Conservation (phyloP, 2,888 invertebrate species). For the Aromia moschata region DNA sequence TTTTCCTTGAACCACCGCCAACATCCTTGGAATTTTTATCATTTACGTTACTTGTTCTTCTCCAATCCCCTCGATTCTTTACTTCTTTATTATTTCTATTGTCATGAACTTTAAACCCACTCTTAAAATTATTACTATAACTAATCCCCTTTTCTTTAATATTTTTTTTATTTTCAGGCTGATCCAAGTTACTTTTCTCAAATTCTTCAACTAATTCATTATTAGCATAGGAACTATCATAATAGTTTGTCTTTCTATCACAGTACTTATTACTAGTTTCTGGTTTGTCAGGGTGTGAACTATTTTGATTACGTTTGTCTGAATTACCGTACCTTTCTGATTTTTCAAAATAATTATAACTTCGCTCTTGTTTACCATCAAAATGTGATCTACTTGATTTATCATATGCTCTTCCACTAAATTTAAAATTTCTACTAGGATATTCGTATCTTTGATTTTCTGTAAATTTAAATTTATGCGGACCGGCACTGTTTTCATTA, state of each 20-base stretch:
- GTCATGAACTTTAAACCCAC: slow-evolving; percentile 8
- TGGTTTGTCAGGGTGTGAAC: slow-evolving; percentile 20
- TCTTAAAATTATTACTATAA: slow-evolving; percentile 11
- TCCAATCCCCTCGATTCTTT: slow-evolving; percentile 29
- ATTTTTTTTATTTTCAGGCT: slow-evolving; percentile 29
- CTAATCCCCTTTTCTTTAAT: slow-evolving; percentile 16
- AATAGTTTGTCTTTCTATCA: slow-evolving; percentile 15
- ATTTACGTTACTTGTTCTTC: slow-evolving; percentile 27
- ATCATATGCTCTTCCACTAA: neutral
- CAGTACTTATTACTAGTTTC: slow-evolving; percentile 19
- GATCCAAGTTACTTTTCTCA: slow-evolving; percentile 24
- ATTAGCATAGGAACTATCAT: slow-evolving; percentile 2
- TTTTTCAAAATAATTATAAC: slow-evolving; percentile 30
- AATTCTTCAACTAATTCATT: slow-evolving; percentile 10
- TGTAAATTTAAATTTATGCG: neutral
- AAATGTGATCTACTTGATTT: slow-evolving; percentile 4
- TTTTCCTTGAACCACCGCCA: slow-evolving; percentile 34
- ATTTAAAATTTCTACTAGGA: slow-evolving; percentile 6
- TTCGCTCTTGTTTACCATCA: slow-evolving; percentile 18
- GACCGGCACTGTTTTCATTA: slow-evolving; percentile 20
- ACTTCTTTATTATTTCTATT: slow-evolving; percentile 30
- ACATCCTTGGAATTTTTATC: slow-evolving; percentile 28
- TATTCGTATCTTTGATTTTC: slow-evolving; percentile 8
- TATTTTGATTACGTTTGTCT: slow-evolving; percentile 17
- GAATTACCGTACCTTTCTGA: slow-evolving; percentile 1